These are phyloP conservation scores for Hassar affinis DNA, from an alignment of 2,113 vertebrate species.

Conservation along the genomic window DNA sequence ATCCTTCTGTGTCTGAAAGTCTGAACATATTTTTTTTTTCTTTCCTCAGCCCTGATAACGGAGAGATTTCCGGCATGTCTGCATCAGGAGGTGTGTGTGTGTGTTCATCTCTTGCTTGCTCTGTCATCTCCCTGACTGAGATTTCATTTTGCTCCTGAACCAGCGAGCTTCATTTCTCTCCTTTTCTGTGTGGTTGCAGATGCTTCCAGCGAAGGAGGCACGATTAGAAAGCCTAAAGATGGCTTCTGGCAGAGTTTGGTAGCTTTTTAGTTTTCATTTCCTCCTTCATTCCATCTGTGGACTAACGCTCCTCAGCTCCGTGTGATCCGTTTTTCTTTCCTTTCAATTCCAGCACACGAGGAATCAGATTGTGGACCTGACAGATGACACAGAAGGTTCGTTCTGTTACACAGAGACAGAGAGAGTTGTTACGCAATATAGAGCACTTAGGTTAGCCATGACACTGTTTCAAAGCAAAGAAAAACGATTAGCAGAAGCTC, in stretches of 20 bases:
- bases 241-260: constrained; percentile 53
- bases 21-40: background rate
- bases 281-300: background rate
- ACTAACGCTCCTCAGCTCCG: background rate
- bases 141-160: background rate
- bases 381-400: constrained; percentile 36
- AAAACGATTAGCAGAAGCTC: too few species aligned
- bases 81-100: constrained; percentile 39
- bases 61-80: background rate
- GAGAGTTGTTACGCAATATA: too few species aligned
- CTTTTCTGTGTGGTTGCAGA: background rate
- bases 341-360: constrained; percentile 22
- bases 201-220: background rate
- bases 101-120: background rate
- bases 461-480: too few species aligned
- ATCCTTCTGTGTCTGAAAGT: too few species aligned
- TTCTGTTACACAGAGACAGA: background rate
- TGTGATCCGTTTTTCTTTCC: background rate
- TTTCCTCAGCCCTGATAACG: constrained; percentile 19
- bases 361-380: constrained; percentile 45
- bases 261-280: constrained; percentile 9
- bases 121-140: too few species aligned
- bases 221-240: constrained; percentile 34
- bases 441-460: too few species aligned
- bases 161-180: background rate